Percentiles rank a stretch among this genome's conserved stretches.
phyloP scores from a whole-genome alignment of 2,888 invertebrate species.

The Ferdinandea cuprea region DNA sequence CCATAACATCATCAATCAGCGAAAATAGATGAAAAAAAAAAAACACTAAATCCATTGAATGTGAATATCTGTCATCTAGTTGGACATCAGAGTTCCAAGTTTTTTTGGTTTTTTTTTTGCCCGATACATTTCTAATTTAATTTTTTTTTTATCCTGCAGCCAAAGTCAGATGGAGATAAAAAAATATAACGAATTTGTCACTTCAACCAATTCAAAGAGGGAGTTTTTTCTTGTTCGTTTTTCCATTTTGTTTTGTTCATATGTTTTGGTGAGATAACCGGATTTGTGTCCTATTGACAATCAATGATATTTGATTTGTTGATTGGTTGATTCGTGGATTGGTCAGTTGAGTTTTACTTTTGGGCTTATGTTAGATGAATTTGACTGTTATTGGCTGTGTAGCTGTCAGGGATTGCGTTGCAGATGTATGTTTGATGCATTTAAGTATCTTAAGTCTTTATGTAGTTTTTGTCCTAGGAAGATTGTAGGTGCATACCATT shows the following conservation, averaged over 20 bases:
- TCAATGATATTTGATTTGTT: constrained; percentile 57
- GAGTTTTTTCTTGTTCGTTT: neutral
- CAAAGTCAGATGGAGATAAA: neutral
- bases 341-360: constrained; percentile 10
- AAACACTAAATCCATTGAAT: no score
- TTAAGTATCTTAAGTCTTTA: no score
- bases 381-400: neutral
- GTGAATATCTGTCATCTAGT: neutral
- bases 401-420: no score
- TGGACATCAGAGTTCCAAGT: neutral
- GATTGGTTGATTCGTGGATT: constrained; percentile 37
- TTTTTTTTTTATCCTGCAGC: constrained; percentile 10
- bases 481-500: no score
- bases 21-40: no score
- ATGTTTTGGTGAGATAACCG: constrained; percentile 4
- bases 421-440: no score
- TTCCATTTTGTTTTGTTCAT: neutral
- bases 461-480: neutral
- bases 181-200: neutral
- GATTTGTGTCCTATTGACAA: constrained; percentile 40
- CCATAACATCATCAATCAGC: no score
- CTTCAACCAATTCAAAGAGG: neutral
- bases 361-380: constrained; percentile 3
- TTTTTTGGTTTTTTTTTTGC: neutral
- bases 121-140: no score